Evolutionary conservation across 2,888 invertebrate species (phyloP).

Genomic region (Mylabris sibirica): DNA sequence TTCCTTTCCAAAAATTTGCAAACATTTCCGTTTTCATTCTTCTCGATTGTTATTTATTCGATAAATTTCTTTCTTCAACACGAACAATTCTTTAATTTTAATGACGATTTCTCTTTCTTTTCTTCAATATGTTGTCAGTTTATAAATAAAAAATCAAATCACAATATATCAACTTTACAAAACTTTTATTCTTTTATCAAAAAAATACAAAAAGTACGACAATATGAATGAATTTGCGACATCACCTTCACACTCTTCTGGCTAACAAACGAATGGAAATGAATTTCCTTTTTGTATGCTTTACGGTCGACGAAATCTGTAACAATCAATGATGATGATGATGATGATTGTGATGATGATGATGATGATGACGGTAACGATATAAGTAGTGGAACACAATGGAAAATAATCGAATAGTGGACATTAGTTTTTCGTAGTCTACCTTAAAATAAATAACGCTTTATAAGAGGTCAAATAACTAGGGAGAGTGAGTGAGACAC

Average conservation of each 20-base stretch:
- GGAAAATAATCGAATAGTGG: background rate
- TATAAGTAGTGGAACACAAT: background rate
- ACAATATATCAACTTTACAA: too few species aligned
- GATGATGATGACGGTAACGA: background rate
- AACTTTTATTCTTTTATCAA: too few species aligned
- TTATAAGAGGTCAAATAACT: background rate
- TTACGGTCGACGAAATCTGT: conserved; percentile 41
- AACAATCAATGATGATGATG: conserved; percentile 42
- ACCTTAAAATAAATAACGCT: background rate
- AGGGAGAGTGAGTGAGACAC: background rate
- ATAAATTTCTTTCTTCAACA: too few species aligned
- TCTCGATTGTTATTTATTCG: too few species aligned
- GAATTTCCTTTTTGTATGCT: conserved; percentile 9
- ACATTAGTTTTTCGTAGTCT: background rate
- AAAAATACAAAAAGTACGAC: background rate
- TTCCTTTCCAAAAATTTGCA: conserved; percentile 2
- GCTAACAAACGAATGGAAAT: conserved; percentile 32
- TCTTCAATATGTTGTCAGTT: too few species aligned
- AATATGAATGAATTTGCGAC: background rate
- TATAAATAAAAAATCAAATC: too few species aligned
- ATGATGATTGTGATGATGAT: background rate
- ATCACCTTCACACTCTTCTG: conserved; percentile 31
- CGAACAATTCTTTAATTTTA: too few species aligned
- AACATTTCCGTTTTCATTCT: background rate
- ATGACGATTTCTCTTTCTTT: too few species aligned